These are phyloP conservation scores for Fragum fragum DNA, from an alignment of 2,888 invertebrate genomes.

Conservation along the genomic window DNA sequence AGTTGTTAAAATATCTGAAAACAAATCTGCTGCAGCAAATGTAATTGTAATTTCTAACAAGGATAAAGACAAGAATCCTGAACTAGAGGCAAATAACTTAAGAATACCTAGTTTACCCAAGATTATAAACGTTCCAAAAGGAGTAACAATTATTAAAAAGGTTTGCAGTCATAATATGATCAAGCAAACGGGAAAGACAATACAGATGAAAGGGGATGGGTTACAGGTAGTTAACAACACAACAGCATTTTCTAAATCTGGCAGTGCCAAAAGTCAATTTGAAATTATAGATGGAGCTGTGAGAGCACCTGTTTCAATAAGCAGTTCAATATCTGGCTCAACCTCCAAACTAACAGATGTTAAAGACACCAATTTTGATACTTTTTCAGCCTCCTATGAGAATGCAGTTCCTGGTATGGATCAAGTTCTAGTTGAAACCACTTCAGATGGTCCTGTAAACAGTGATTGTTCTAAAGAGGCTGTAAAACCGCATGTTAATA, in stretches of 20 bases:
- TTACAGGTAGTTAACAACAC: too few relatives aligned
- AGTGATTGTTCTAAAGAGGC: not conserved
- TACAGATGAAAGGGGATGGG: not conserved
- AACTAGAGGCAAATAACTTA: not conserved
- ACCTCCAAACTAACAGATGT: too few relatives aligned
- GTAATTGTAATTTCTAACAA: conserved; percentile 2
- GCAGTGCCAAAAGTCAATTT: too few relatives aligned
- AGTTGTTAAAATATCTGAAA: not conserved
- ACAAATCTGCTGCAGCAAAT: not conserved
- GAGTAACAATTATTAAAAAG: conserved; percentile 1
- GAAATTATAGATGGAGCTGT: too few relatives aligned
- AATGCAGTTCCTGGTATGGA: too few relatives aligned
- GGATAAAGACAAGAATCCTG: not conserved
- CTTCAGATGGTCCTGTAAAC: not conserved
- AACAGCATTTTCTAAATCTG: too few relatives aligned
- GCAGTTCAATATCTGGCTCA: too few relatives aligned
- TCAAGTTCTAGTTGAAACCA: not conserved
- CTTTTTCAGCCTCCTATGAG: too few relatives aligned
- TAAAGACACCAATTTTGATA: too few relatives aligned
- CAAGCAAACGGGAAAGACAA: not conserved
- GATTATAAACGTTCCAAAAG: not conserved
- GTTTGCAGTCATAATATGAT: not conserved
- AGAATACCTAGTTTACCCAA: not conserved
- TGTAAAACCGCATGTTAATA: not conserved
- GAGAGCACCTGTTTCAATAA: too few relatives aligned